Conservation (phyloP, 2,797 vertebrate species). For the Pseudopleuronectes americanus region DNA sequence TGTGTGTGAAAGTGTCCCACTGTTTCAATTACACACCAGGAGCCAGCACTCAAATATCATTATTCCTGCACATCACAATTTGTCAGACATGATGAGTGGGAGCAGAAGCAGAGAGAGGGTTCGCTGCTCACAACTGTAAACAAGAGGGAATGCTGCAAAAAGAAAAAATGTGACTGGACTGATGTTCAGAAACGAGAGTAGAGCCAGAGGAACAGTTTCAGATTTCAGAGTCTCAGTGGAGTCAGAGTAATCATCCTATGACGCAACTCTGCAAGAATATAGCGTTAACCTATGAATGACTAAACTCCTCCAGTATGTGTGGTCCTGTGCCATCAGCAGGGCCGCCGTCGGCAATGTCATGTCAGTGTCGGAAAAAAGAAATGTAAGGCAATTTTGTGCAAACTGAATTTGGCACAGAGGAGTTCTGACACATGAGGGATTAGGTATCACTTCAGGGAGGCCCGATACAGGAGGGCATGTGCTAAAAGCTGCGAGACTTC, state of each 20-base stretch:
- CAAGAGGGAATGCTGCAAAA: slow-evolving; percentile 12
- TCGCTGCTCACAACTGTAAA: slow-evolving; percentile 24
- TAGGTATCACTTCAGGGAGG: background rate
- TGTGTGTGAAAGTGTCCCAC: slow-evolving; percentile 47
- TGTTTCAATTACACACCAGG: slow-evolving; percentile 76
- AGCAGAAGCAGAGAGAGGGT: slow-evolving; percentile 25
- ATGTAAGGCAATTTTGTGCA: slow-evolving; percentile 31
- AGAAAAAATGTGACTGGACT: slow-evolving; percentile 30
- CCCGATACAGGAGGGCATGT: background rate
- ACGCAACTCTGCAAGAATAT: slow-evolving; percentile 16
- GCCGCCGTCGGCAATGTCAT: slow-evolving; percentile 12
- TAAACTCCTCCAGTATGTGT: background rate
- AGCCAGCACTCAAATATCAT: slow-evolving; percentile 62
- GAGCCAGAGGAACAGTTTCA: slow-evolving; percentile 9
- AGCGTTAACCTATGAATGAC: background rate
- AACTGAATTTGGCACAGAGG: slow-evolving; percentile 47
- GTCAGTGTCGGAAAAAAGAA: slow-evolving; percentile 17
- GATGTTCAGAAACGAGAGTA: slow-evolving; percentile 26
- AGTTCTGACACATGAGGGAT: slow-evolving; percentile 57
- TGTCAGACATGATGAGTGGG: slow-evolving; percentile 50
- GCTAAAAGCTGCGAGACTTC: slow-evolving; percentile 33
- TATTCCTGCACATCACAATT: slow-evolving; percentile 67
- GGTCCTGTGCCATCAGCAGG: background rate
- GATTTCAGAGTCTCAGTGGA: slow-evolving; percentile 10
- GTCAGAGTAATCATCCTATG: slow-evolving; percentile 19